phyloP scores from a whole-genome alignment of 2,797 vertebrate genomes.

The Cyprinella venusta region DNA sequence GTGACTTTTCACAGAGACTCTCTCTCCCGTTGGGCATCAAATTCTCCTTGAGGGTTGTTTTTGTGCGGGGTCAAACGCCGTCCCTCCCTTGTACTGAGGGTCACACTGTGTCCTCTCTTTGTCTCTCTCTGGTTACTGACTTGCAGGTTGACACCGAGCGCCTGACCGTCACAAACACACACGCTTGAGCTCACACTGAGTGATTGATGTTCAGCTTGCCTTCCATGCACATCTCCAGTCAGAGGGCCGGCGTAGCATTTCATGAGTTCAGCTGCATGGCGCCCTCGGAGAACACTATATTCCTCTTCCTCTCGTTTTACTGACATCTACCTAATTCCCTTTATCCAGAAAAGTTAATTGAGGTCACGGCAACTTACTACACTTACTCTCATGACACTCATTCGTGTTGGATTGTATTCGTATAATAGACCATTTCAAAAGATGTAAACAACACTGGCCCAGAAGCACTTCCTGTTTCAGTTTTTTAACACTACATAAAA shows the following conservation, averaged over 20 bases:
- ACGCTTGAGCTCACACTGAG: constrained; percentile 63
- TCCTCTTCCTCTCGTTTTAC: constrained; percentile 53
- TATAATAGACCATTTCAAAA: too few relatives aligned
- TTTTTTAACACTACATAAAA: too few relatives aligned
- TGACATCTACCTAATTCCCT: constrained; percentile 36
- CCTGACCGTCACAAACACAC: constrained; percentile 75
- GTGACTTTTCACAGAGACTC: neutral
- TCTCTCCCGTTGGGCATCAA: constrained; percentile 58
- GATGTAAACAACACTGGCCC: too few relatives aligned
- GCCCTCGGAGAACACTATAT: constrained; percentile 76
- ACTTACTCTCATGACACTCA: constrained; percentile 8
- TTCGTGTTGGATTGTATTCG: neutral
- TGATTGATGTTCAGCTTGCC: constrained; percentile 87
- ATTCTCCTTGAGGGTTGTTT: constrained; percentile 75
- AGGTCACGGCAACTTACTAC: constrained; percentile 11
- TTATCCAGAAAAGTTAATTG: constrained; percentile 12
- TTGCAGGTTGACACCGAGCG: constrained; percentile 76
- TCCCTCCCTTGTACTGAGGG: constrained; percentile 53
- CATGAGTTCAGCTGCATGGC: constrained; percentile 84
- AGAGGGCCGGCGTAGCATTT: constrained; percentile 83
- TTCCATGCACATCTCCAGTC: constrained; percentile 66
- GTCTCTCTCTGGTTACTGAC: constrained; percentile 86
- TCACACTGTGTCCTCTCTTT: constrained; percentile 61
- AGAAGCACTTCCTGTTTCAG: too few relatives aligned
- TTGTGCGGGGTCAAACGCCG: constrained; percentile 14